Percentiles rank a stretch among this genome's conserved stretches.
Conservation (phyloP, 2,797 vertebrate species). For the Pseudochaenichthys georgianus region DNA sequence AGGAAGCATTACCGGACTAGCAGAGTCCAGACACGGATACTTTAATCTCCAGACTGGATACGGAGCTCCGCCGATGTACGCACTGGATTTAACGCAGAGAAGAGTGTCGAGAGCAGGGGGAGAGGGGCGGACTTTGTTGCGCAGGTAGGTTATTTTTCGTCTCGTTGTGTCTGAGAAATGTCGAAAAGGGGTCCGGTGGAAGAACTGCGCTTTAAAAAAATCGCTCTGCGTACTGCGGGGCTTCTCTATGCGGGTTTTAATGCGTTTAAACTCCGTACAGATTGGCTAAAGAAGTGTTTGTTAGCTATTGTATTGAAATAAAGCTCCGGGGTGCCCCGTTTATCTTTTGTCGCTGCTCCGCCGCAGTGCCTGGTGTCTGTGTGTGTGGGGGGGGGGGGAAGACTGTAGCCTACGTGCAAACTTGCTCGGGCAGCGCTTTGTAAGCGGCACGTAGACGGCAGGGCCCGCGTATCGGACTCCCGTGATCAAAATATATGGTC, state of each 20-base stretch:
- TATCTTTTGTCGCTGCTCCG: constrained; percentile 65
- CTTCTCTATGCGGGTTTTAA: not conserved
- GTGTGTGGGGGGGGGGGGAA: constrained; percentile 24
- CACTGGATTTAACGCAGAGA: constrained; percentile 70
- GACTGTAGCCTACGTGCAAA: constrained; percentile 84
- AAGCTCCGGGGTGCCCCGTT: constrained; percentile 38
- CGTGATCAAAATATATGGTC: constrained; percentile 82
- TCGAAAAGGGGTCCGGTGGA: not conserved
- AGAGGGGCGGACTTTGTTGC: constrained; percentile 61
- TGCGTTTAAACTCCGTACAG: not conserved
- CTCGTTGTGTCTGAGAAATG: constrained; percentile 27
- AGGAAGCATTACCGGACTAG: constrained; percentile 58
- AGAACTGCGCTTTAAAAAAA: constrained; percentile 38
- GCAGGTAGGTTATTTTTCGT: constrained; percentile 70
- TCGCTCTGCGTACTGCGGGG: constrained; percentile 29
- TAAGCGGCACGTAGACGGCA: constrained; percentile 81
- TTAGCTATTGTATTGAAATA: constrained; percentile 15
- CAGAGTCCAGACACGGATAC: constrained; percentile 59
- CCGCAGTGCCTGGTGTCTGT: constrained; percentile 58
- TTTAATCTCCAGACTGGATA: constrained; percentile 42
- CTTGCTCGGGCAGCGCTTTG: constrained; percentile 78
- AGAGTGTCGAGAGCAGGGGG: constrained; percentile 64
- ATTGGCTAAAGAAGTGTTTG: not conserved
- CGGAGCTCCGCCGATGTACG: constrained; percentile 74
- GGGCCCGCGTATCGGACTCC: constrained; percentile 79